phyloP scores from a whole-genome alignment of 2,113 vertebrate species.

The Hemiscyllium ocellatum region DNA sequence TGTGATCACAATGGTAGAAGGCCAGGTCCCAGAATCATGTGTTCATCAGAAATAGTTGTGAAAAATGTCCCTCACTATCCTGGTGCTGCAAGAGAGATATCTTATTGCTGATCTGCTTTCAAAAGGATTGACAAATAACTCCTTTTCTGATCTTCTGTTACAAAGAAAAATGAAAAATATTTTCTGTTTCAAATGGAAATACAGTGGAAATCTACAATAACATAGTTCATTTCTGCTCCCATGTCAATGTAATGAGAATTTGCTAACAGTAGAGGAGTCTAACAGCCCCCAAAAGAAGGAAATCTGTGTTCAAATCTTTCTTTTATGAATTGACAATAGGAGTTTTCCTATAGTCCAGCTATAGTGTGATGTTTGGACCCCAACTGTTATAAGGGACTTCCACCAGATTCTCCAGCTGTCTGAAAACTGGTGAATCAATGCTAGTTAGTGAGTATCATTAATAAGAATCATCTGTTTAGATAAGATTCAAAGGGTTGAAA shows the following conservation, averaged over 20 bases:
- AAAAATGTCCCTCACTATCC: neutral
- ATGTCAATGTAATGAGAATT: no score
- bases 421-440: neutral
- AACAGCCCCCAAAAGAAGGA: no score
- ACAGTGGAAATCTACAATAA: no score
- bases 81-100: neutral
- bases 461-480: neutral
- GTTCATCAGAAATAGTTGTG: neutral
- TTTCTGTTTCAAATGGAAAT: neutral
- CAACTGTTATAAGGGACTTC: no score
- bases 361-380: no score
- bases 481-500: neutral
- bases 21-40: neutral
- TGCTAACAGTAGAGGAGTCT: no score
- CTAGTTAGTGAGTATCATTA: neutral
- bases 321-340: no score
- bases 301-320: no score
- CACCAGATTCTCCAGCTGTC: neutral
- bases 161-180: neutral
- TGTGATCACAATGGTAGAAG: neutral
- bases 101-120: neutral
- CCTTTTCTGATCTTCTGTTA: neutral
- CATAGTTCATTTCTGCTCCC: no score
- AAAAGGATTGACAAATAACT: neutral
- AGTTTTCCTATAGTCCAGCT: no score